Evolutionary conservation across 2,797 vertebrate genomes (phyloP), one percentile per base, ranked within the genome.

Genomic region (Sphaeramia orbicularis): DNA sequence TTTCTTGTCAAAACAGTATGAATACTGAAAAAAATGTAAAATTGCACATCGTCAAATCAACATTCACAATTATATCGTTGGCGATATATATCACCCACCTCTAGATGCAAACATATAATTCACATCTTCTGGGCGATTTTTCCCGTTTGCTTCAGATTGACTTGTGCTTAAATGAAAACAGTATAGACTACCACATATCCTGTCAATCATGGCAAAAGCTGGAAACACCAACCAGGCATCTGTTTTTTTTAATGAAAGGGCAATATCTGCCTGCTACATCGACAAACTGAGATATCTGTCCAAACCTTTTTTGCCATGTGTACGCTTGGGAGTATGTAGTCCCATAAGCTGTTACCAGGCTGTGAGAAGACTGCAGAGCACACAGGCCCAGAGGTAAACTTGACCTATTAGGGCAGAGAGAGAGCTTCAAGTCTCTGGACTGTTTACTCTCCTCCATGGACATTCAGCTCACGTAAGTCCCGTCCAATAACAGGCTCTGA

Each of bases 381-480:
- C 63, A 36, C 10, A 18, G 48, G 18, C 63, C 71, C 59, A 58
- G 43, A 45, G 40, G 68, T 68, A 80, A 71, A 67, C 64, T 56
- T 71, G 50, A 68, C 54, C 59, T 71, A 42, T 59, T 37, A 71
- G 63, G 68, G 50, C 40, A 75, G 38, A 44, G 55, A 51, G 48
- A 68, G 55, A 58, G 45, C 57, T 66, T 32, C 52, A 37, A 41
- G 44, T 42, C 57, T 51, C 62, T 15, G 14, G 45, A 41, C 58
- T 72, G 58, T 60, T 59, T 71, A 43, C 55, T 56, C 48, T 52
- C 58, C 51, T 54, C 54, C n/a, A 36, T 56, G 63, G 43, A 48
- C 63, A 71, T 78, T 78, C 74, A 67, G 63, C 71, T 74, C 66
- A 78, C 58, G 43, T 54, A 61, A 41, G n/a, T 11, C n/a, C 32